Evolutionary conservation across 2,113 vertebrate genomes (phyloP), one percentile per base, ranked within the genome.

Genomic region (Leucoraja erinaceus): DNA sequence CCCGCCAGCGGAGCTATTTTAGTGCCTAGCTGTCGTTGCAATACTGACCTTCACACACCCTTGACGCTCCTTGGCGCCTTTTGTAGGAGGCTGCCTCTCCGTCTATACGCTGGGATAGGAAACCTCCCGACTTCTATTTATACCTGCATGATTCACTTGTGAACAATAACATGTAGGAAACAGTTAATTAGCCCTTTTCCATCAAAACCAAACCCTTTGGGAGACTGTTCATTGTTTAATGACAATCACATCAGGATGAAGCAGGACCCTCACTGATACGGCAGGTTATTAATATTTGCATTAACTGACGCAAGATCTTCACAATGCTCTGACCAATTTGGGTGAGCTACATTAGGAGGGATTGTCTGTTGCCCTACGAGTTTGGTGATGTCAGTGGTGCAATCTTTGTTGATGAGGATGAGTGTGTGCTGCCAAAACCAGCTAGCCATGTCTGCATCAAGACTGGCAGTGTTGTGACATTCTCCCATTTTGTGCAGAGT

Each of bases 181-280:
- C 33, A 8, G 59, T 33, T 88, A 88, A 88, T 88, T 66, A 63
- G 63, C 28, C 83, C 63, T 14, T 59, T 88, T 63, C 59, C 59
- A 86, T 31, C 28, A 11, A 59, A 6, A 88, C 61, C 59, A 88
- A 88, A 63, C 61, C 14, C 28, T 63, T 66, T 61, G 61, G 83
- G 83, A 88, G 38, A 63, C 4, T 63, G 31, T 88, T 66, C 83
- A 88, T 88, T 88, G 83, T 88, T 88, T 88, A 6, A 14, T 28
- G 31, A 86, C 56, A 63, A 38, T 33, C 59, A 66, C 1, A 6
- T 16, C 61, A 63, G 2, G 31, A 88, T 88, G 14, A 88, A 7
- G 28, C 31, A 28, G 83, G 63, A 63, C 59, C 31, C 63, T 63
- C 63, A 63, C 28, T 66, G 12, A 63, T 28, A 16, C 5, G 2